Evolutionary conservation across 2,113 vertebrate genomes (phyloP), one percentile per base, ranked within the genome.

Genomic region (Plectropomus leopardus): DNA sequence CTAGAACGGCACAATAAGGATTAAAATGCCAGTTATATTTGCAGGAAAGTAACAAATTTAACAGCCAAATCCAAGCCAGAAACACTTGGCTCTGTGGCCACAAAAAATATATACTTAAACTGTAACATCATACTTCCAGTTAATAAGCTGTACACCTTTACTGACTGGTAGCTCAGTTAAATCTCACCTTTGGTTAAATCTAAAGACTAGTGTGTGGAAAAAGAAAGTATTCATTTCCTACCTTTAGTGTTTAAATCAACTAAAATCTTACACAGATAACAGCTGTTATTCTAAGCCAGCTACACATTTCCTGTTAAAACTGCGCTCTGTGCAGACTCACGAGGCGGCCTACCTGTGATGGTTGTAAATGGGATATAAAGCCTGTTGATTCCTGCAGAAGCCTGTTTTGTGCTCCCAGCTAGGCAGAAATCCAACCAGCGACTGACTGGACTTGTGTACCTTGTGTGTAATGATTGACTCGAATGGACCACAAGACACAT

Each of bases 391-490:
- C 53, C 74, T 63, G 66, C 66, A 32, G 78, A 68, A 76, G 65
- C 55, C 71, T 40, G 58, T 19, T 76, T 0, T 59, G 71, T 67
- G 69, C 28, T 24, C 75, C n/a, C 57, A 82, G 68, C 48, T 86
- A 69, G 21, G 65, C 74, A 76, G 59, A 80, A 80, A 80, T 92
- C 53, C 79, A 80, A 86, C 67, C 81, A 76, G 55, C 83, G 68
- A 51, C 48, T 70, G 53, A 81, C 65, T 70, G 44, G 71, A 89
- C 65, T 54, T 82, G 92, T 93, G 89, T 93, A 90, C 79, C 66
- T 21, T 90, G 42, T 73, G 92, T 89, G 68, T 95, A 95, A 95
- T 95, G 57, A 95, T 95, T 95, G 79, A 95, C 92, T 84, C 60
- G 14, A 76, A 65, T 34, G 72, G 83, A 84, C 53, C 83, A 90